Conservation (phyloP, 2,888 invertebrate genomes). For the Apomyelois bistriatella region DNA sequence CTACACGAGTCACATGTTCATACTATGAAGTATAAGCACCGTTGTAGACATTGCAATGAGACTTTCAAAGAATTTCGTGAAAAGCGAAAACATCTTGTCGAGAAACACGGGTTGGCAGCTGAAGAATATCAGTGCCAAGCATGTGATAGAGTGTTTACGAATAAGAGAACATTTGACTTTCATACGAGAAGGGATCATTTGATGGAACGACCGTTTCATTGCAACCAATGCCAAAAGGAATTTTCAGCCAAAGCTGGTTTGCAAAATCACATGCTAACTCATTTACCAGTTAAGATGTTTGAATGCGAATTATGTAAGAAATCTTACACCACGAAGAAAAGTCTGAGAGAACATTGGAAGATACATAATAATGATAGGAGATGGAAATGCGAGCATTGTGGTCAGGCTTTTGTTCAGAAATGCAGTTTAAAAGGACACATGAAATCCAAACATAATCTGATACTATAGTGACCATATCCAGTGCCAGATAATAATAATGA, state of each 20-base stretch:
- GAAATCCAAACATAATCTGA: slow-evolving; percentile 27
- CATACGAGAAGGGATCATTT: slow-evolving; percentile 37
- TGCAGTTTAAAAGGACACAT: slow-evolving; percentile 36
- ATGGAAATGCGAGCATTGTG: slow-evolving; percentile 36
- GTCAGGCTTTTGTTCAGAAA: slow-evolving; percentile 36
- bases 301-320: slow-evolving; percentile 43
- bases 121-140: neutral
- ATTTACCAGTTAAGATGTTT: slow-evolving; percentile 33
- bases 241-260: slow-evolving; percentile 43
- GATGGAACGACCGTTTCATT: slow-evolving; percentile 22
- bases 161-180: slow-evolving; percentile 32
- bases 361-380: slow-evolving; percentile 37
- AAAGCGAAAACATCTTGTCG: slow-evolving; percentile 23
- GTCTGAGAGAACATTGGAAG: slow-evolving; percentile 41
- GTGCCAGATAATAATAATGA: no score
- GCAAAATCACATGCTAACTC: slow-evolving; percentile 38
- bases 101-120: slow-evolving; percentile 16
- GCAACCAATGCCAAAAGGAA: slow-evolving; percentile 38
- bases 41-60: slow-evolving; percentile 31
- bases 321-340: slow-evolving; percentile 36
- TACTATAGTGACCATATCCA: neutral
- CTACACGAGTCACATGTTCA: slow-evolving; percentile 30
- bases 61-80: slow-evolving; percentile 19
- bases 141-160: slow-evolving; percentile 19
- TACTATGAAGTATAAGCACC: slow-evolving; percentile 17